Evolutionary conservation across 2,888 invertebrate genomes (phyloP), one percentile per base, ranked within the genome.

Genomic region (Ormyrus nitidulus): DNA sequence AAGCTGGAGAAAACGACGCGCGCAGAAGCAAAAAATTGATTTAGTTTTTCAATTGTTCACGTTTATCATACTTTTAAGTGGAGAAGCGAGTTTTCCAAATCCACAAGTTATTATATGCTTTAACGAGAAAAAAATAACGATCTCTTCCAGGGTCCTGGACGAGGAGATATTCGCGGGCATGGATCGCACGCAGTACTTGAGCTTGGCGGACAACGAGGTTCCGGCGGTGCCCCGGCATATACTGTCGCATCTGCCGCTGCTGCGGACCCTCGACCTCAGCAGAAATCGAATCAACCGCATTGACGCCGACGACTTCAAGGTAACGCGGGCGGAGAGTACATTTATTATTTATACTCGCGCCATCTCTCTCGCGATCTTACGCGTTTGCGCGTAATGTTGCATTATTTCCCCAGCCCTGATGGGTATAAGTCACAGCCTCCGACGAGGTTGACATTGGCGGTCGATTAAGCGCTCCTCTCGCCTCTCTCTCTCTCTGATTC

Each of bases 241-340:
- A 65, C 92, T 96, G 80, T 93, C 94, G 72, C 94, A 95, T 86
- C 92, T 97, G 91, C 95, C 96, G 0, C 93, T 94, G 84, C 92
- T 98, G 78, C 94, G 94, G 87, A 95, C 95, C 0, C 91, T 98
- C 81, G 96, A 97, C 90, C 92, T 98, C 79, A 95, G 95, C 84
- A 93, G 96, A 83, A 96, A 97, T 87, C 94, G 93, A 84, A 95
- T 98, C 84, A 93, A 93, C 80, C 93, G 94, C 71, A 93, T 98
- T 73, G 93, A 93, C 49, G 93, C 94, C 83, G 93, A 94, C 72
- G 96, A 96, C 87, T 94, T 98, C 84, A 93, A 93, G 92, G 96
- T 96, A 91, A 92, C 91, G 76, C 19, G n/a, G n/a, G 1, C 19
- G 19, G 19, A 19, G 19, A 19, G 19, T 1, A 19, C 19, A 1